Percentiles rank a stretch among this genome's conserved stretches.
Conservation (phyloP, 1,140 invertebrate species). For the Zaprionus africanus region DNA sequence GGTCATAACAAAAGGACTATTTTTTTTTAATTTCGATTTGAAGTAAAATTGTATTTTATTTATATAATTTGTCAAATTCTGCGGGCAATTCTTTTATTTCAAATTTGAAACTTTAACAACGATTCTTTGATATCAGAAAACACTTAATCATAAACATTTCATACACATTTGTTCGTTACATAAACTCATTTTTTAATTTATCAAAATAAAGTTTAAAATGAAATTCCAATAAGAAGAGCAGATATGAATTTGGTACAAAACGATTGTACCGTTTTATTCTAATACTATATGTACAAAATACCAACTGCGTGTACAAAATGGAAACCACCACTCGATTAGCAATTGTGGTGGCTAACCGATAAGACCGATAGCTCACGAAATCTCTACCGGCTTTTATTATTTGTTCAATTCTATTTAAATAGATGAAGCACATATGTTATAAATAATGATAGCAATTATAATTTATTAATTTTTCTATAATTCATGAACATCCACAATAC, state of each 20-base stretch:
- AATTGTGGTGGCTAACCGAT: neutral
- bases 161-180: too few species aligned
- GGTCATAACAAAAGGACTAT: conserved; percentile 1
- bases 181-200: too few species aligned
- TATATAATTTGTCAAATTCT: neutral
- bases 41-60: too few species aligned
- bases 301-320: neutral
- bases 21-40: neutral
- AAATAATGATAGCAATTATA: neutral
- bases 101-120: too few species aligned
- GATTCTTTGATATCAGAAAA: too few species aligned
- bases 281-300: neutral
- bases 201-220: too few species aligned
- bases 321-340: neutral
- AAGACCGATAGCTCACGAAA: neutral
- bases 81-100: neutral
- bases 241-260: too few species aligned
- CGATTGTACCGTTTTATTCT: neutral
- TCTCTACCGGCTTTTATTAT: neutral
- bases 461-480: neutral
- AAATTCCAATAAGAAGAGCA: too few species aligned
- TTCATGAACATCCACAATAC: neutral
- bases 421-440: neutral
- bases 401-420: neutral
- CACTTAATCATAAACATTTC: too few species aligned